Evolutionary conservation across 2,113 vertebrate species (phyloP).

Genomic region (Brachionichthys hirsutus): DNA sequence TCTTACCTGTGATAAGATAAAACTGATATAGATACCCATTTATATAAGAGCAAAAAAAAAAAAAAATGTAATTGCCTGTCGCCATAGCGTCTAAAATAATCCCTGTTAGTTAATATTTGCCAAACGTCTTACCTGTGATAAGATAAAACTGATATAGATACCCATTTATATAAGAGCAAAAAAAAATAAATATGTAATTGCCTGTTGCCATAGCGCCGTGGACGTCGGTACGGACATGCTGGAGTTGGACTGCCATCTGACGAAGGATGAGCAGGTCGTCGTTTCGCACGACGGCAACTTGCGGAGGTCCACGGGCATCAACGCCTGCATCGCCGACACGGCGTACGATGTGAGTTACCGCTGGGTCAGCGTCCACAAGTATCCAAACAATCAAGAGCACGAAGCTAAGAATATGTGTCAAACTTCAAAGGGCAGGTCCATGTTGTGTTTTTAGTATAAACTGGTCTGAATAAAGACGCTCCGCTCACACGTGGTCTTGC

Average conservation of each 20-base stretch:
- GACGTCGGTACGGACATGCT: conserved; percentile 94
- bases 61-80: conserved; percentile 9
- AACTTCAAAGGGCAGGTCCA: not conserved
- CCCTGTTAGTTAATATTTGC: no score
- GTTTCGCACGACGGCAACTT: conserved; percentile 93
- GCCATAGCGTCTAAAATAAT: no score
- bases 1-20: no score
- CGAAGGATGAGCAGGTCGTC: conserved; percentile 93
- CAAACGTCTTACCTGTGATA: no score
- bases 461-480: not conserved
- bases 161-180: no score
- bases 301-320: conserved; percentile 86
- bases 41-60: no score
- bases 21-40: no score
- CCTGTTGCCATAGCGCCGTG: conserved; percentile 82
- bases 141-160: no score
- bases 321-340: conserved; percentile 83
- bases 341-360: conserved; percentile 85
- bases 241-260: conserved; percentile 96
- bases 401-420: no score
- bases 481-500: no score
- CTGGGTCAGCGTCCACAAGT: not conserved
- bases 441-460: conserved; percentile 11
- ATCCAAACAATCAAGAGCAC: no score
- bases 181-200: not conserved